Base-by-base conservation (phyloP, 2,113 vertebrate genomes). In the Heterochromis multidens region DNA sequence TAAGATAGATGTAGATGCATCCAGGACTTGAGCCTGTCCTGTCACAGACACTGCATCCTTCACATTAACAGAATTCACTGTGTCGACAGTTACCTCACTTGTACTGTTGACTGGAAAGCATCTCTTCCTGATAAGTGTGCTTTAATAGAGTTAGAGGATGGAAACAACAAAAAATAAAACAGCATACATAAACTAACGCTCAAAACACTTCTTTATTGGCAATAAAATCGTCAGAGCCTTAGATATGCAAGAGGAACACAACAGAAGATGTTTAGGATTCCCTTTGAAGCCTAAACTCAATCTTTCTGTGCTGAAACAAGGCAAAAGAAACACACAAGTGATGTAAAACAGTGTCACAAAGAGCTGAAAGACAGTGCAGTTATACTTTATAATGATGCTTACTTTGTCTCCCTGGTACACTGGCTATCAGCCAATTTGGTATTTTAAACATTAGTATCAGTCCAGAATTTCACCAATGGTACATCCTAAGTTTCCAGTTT, bases 71-170 rank as follows among this genome's bases (percentile, higher is more conserved):
- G 4, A 82, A 49, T 16, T 88, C 91, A 89, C 35, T 17, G 43
- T 77, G 72, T 57, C 49, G 74, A 82, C 83, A 79, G 82, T 81
- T 31, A 88, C 93, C 92, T 94, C 88, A 96, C 94, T 90, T 80
- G 84, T 65, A 58, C 60, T 46, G 91, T n/a, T 25, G 81, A 87
- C 80, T 61, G 80, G 88, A 82, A 91, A 90, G 29, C 63, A 79
- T 77, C 90, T 80, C 86, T 91, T 93, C 93, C 92, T 88, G 88
- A 90, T 85, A 84, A 93, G 93, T 85, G 33, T 90, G 92, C 90
- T 88, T 94, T 90, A 77, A 90, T 37, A 52, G 89, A 72, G 57
- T 91, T 84, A 87, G 83, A 88, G 80, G 61, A 54, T 72, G 80
- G 46, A 82, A 91, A 87, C 61, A 86, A 87, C 87, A 84, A 63